phyloP scores from a whole-genome alignment of 2,797 vertebrate genomes.

The Enteromius treurensis region DNA sequence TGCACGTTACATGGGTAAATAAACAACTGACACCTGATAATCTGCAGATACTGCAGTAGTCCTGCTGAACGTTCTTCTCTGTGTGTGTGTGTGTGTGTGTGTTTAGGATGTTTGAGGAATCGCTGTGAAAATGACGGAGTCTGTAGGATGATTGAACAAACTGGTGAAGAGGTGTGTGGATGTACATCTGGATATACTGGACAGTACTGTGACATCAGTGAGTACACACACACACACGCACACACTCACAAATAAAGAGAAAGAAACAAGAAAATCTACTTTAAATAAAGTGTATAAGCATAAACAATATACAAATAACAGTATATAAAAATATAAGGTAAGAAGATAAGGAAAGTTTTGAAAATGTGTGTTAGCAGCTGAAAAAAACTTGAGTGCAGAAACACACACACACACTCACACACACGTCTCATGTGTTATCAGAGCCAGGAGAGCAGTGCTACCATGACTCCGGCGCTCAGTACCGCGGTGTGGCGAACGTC shows the following conservation, averaged over 20 bases:
- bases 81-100: background rate
- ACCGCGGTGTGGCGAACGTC: conserved; percentile 80
- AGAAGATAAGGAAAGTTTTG: no score
- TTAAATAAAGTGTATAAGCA: no score
- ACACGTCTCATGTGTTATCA: conserved; percentile 59
- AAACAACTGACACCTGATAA: background rate
- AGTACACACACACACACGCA: conserved; percentile 64
- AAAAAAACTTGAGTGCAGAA: conserved; percentile 70
- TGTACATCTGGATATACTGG: conserved; percentile 81
- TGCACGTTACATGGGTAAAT: conserved; percentile 79
- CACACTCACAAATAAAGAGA: background rate
- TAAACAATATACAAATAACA: no score
- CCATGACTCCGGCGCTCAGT: conserved; percentile 74
- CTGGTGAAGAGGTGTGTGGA: conserved; percentile 78
- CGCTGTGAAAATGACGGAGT: conserved; percentile 85
- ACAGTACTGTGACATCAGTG: conserved; percentile 85
- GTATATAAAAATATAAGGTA: no score
- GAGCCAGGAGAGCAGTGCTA: conserved; percentile 80
- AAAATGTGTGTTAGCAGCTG: no score
- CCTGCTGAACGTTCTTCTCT: background rate
- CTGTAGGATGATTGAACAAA: conserved; percentile 81
- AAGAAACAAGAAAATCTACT: no score
- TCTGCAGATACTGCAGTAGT: background rate
- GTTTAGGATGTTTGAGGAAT: conserved; percentile 81
- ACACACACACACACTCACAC: background rate